Percentiles rank a stretch among this genome's conserved stretches.
Evolutionary conservation across 2,113 vertebrate genomes (phyloP).

Genomic region (Pelvicachromis taeniatus): DNA sequence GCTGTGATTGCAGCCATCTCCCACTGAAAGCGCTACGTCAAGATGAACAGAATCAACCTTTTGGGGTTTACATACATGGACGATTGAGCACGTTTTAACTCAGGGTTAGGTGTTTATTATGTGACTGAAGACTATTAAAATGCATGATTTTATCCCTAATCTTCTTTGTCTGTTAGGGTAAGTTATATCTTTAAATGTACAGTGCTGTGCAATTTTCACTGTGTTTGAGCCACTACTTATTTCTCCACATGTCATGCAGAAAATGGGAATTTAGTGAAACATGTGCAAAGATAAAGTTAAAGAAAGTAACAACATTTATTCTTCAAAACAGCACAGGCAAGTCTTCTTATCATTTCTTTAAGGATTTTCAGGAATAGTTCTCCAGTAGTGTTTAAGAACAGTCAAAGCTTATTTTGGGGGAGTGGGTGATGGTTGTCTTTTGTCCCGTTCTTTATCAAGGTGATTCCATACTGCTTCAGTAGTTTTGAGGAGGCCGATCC

Average conservation of each 20-base stretch:
- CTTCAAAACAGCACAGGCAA: no score
- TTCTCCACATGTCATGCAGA: no score
- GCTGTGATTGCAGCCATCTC: no score
- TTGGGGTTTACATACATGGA: no score
- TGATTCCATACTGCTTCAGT: background rate
- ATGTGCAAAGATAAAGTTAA: background rate
- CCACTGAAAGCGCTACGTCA: no score
- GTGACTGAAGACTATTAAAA: background rate
- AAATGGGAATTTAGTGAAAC: background rate
- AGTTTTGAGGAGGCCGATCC: background rate
- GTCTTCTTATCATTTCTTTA: background rate
- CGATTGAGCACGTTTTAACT: no score
- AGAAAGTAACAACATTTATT: background rate
- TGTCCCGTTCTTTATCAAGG: background rate
- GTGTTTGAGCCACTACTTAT: background rate
- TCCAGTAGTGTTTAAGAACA: background rate
- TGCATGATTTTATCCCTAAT: background rate
- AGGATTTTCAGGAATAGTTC: background rate
- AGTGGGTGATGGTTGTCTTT: no score
- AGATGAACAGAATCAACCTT: no score
- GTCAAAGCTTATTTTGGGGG: background rate
- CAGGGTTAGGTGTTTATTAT: background rate
- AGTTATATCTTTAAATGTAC: background rate
- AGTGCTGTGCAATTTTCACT: background rate
- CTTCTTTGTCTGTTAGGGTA: background rate